A percentile compares a stretch with the other conserved stretches of the same genome.
phyloP scores from a whole-genome alignment of 2,797 vertebrate genomes.

The Lepus oiostolus region DNA sequence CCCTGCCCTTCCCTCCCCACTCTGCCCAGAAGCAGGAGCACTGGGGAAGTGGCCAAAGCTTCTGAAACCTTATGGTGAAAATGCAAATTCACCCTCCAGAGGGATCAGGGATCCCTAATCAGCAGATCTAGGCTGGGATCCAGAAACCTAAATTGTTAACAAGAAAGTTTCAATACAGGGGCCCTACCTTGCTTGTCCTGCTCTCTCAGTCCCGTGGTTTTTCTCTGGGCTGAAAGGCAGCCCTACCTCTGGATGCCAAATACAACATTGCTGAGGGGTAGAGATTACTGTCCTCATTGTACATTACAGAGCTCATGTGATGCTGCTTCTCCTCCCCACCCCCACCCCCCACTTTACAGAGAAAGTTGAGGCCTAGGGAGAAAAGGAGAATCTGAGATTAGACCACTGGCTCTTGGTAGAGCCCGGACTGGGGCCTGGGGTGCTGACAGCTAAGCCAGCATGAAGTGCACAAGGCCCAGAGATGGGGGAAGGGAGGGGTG shows the following conservation, averaged over 20 bases:
- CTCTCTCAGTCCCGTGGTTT: background rate
- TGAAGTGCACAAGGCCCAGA: rapidly evolving
- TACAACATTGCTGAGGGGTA: background rate
- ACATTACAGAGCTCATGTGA: background rate
- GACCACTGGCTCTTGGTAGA: background rate
- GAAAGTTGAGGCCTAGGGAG: background rate
- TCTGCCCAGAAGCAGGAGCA: background rate
- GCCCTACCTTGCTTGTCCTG: background rate
- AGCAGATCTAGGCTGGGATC: background rate
- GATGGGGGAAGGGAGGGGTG: rapidly evolving
- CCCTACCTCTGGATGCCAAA: background rate
- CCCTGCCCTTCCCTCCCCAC: background rate
- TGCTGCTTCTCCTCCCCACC: background rate
- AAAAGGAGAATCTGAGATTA: background rate
- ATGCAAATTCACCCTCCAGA: too few species aligned
- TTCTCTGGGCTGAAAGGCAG: background rate
- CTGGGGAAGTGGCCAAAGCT: background rate
- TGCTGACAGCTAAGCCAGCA: background rate
- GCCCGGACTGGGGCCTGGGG: background rate
- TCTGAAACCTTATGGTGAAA: background rate
- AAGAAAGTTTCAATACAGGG: background rate
- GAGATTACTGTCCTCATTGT: background rate
- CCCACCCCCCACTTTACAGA: background rate
- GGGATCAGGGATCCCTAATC: background rate
- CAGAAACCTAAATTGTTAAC: background rate